phyloP scores from a whole-genome alignment of 2,888 invertebrate genomes.

The Byasa hedistus region DNA sequence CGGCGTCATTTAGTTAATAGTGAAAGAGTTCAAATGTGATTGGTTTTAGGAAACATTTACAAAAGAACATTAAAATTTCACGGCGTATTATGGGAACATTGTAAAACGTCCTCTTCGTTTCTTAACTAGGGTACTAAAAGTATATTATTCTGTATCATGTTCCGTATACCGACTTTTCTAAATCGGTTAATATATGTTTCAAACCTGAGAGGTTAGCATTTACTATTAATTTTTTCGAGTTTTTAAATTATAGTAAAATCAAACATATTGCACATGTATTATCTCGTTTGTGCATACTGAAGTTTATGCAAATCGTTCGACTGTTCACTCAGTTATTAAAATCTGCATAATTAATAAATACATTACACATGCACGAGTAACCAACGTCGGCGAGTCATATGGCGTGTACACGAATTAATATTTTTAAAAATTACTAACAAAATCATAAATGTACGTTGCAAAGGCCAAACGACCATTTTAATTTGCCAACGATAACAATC shows the following conservation, averaged over 20 bases:
- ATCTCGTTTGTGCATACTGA: slow-evolving; percentile 13
- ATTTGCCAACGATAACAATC: too few species aligned
- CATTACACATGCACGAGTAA: neutral
- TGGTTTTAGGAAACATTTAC: too few species aligned
- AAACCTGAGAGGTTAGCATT: neutral
- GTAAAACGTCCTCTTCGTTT: too few species aligned
- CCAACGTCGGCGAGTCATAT: neutral
- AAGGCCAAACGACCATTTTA: too few species aligned
- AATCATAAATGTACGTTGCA: neutral
- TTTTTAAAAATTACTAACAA: neutral
- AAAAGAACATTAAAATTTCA: too few species aligned
- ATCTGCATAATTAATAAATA: slow-evolving; percentile 4
- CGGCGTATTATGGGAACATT: too few species aligned
- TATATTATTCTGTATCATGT: too few species aligned
- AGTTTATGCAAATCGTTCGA: slow-evolving; percentile 11
- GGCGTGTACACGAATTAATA: too few species aligned
- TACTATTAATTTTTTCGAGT: neutral
- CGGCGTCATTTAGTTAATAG: too few species aligned
- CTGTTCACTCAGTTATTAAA: slow-evolving; percentile 8
- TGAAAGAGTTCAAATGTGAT: too few species aligned
- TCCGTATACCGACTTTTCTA: neutral
- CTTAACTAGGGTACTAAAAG: too few species aligned
- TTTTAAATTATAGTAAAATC: neutral
- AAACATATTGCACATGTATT: slow-evolving; percentile 7
- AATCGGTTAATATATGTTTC: neutral